Evolutionary conservation across 2,888 invertebrate genomes (phyloP), one percentile per base, ranked within the genome.

Genomic region (Luffia ferchaultella): DNA sequence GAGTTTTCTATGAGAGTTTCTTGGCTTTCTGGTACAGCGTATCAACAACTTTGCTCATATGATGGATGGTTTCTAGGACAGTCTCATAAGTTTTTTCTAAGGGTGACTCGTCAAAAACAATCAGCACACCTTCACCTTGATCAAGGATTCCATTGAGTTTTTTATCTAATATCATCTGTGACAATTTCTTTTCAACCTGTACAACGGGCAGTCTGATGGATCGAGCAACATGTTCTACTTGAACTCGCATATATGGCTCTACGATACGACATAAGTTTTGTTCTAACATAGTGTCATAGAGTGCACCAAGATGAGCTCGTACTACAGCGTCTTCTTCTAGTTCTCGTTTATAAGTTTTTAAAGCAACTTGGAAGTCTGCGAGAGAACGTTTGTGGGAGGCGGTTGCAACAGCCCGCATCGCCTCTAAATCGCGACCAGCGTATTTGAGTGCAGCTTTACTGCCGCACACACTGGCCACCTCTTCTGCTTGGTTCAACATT

Each of bases 41-140:
- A 82, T 99, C 99, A 62, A 99, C 98, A 67, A 99, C 99, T 88
- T 98, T 98, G 65, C 98, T 97, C 97, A 99, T 97, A 78, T 95
- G 97, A 73, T 97, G 97, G 75, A 99, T 96, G 55, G 97, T 97
- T 75, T 97, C 97, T 70, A 99, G 85, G 52, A 98, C 96, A 67
- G 95, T 94, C 86, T 97, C 97, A 67, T 98, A 99, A 17, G 98
- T 98, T 75, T 96, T 96, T 76, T 99, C 98, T 53, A 94, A 90
- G 46, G 93, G 90, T 52, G 93, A 92, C 70, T 97, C 96, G 73
- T 99, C 98, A 76, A 98, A 99, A 42, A 99, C 96, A 65, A 99
- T 96, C 56, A 99, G 85, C 49, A 99, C 97, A 54, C 98, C 98
- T 76, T 95, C 96, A 54, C 98, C 98, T 83, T 99, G 99, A 84